A percentile compares a stretch with the other conserved stretches of the same genome.
These are phyloP conservation scores for Tinea pellionella DNA, from an alignment of 2,888 invertebrate species.

Conservation along the genomic window DNA sequence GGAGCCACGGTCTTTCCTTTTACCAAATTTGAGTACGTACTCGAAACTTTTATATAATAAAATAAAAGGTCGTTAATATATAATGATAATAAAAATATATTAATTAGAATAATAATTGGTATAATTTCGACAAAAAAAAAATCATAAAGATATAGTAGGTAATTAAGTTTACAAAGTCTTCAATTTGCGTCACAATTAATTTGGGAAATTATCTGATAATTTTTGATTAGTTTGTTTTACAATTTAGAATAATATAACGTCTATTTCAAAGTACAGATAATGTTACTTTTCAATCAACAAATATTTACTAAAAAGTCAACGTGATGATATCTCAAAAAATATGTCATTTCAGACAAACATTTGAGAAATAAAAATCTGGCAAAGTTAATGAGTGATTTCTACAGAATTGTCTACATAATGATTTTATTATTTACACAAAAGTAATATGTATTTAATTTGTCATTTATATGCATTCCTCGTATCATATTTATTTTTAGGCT, in stretches of 20 bases:
- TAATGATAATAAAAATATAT: no score
- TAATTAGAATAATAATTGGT: no score
- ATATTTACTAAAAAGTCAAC: neutral
- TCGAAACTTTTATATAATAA: no score
- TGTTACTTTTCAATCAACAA: neutral
- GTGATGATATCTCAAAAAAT: neutral
- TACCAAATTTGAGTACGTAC: no score
- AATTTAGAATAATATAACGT: constrained; percentile 18
- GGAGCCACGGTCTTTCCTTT: no score
- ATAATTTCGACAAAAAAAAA: no score
- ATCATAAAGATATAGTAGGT: no score
- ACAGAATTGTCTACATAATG: neutral
- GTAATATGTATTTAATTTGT: neutral
- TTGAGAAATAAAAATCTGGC: neutral
- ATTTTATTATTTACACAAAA: neutral
- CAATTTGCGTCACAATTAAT: constrained; percentile 4
- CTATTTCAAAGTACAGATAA: neutral
- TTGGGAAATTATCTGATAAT: constrained; percentile 1
- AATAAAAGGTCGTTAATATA: no score
- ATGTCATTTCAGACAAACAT: neutral
- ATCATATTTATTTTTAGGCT: no score
- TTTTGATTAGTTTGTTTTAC: constrained; percentile 26
- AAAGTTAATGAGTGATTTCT: neutral
- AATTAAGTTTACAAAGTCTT: no score
- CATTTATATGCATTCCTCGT: neutral